phyloP scores from a whole-genome alignment of 2,888 invertebrate species.

The Silvanus unidentatus region DNA sequence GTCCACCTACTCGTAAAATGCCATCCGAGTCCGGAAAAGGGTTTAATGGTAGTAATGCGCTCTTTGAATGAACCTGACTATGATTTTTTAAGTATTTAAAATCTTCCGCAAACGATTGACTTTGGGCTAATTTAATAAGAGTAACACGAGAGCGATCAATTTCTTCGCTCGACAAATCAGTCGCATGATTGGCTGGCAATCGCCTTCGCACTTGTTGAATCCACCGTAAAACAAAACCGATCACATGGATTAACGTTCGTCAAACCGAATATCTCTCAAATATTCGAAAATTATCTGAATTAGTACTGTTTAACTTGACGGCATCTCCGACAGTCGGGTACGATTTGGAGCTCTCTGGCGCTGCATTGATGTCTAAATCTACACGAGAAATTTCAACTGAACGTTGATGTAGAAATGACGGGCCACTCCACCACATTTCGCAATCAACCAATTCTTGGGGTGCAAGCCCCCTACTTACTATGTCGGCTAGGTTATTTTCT shows the following conservation, averaged over 20 bases:
- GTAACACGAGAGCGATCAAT: not conserved
- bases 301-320: too few relatives aligned
- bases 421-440: not conserved
- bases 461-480: not conserved
- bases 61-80: not conserved
- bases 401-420: not conserved
- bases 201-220: too few relatives aligned
- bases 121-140: slow-evolving; percentile 1
- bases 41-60: slow-evolving; percentile 4
- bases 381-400: not conserved
- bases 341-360: too few relatives aligned
- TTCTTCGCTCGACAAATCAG: not conserved
- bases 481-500: slow-evolving; percentile 8
- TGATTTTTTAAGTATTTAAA: not conserved
- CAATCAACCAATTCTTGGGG: not conserved
- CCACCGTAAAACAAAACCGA: too few relatives aligned
- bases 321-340: not conserved
- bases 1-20: slow-evolving; percentile 8
- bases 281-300: too few relatives aligned
- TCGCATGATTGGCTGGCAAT: too few relatives aligned
- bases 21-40: slow-evolving; percentile 5
- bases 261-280: too few relatives aligned
- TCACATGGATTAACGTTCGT: too few relatives aligned
- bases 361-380: too few relatives aligned
- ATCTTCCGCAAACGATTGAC: not conserved